Conservation (phyloP, 2,113 vertebrate genomes). For the Bos taurus region DNA sequence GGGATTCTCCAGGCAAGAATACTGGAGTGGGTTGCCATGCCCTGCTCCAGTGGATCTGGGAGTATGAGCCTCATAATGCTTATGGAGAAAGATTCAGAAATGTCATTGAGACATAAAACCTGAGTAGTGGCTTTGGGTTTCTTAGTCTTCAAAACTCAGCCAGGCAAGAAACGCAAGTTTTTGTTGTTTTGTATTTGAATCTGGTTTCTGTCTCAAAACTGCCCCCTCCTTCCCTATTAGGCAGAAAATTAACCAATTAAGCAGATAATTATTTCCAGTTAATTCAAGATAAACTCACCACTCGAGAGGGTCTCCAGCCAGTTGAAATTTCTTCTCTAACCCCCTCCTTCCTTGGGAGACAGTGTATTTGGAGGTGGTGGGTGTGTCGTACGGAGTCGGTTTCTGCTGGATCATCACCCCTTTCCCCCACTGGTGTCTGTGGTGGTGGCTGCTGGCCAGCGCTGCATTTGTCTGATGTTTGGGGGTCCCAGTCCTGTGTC, state of each 20-base stretch:
- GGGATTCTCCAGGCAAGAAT: neutral
- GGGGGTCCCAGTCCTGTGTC: neutral
- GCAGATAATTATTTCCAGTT: neutral
- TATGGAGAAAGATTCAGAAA: neutral
- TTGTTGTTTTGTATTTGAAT: neutral
- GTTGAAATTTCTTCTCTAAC: neutral
- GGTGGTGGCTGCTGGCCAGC: accelerated
- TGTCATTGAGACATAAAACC: neutral
- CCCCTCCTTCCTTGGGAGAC: neutral
- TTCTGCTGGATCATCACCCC: neutral
- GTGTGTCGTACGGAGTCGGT: accelerated
- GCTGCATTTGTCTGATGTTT: accelerated
- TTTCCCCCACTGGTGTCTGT: neutral
- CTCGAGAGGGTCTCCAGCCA: neutral
- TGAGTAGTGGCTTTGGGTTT: neutral
- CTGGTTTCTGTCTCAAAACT: neutral
- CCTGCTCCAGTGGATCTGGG: neutral
- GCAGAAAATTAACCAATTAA: neutral
- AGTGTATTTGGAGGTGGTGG: neutral
- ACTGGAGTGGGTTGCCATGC: neutral
- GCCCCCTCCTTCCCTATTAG: neutral
- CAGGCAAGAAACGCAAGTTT: neutral
- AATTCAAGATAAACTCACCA: neutral
- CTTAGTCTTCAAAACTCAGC: neutral
- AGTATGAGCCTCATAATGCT: neutral